A percentile compares a stretch with the other conserved stretches of the same genome.
Conservation (phyloP, 2,888 invertebrate species). For the Terebella lapidaria region DNA sequence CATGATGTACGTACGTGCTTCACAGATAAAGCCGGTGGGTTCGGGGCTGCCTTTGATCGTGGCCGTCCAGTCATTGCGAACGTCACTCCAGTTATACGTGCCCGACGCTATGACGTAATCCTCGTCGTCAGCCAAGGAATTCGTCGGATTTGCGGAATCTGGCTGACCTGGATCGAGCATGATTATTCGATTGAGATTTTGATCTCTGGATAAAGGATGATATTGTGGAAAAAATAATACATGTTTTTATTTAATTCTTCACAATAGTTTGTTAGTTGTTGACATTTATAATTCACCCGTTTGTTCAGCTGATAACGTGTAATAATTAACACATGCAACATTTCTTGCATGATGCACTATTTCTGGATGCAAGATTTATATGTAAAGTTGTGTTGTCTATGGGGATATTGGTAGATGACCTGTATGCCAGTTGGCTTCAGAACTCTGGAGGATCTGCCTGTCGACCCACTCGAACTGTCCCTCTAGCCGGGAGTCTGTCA, state of each 20-base stretch:
- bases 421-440: background rate
- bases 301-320: no score
- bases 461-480: slow-evolving; percentile 12
- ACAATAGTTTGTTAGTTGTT: no score
- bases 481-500: slow-evolving; percentile 8
- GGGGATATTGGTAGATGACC: no score
- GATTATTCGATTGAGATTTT: no score
- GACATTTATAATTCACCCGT: no score
- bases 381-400: no score
- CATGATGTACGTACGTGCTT: background rate
- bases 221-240: no score
- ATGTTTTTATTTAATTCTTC: no score
- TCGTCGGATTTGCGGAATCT: slow-evolving; percentile 9
- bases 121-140: slow-evolving; percentile 5
- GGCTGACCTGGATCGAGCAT: slow-evolving; percentile 11
- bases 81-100: slow-evolving; percentile 8
- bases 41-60: background rate
- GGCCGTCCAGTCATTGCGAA: slow-evolving; percentile 7
- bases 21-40: slow-evolving; percentile 2
- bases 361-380: no score
- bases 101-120: slow-evolving; percentile 17
- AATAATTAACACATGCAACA: no score
- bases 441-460: background rate
- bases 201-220: no score
- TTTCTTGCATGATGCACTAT: no score